These are phyloP conservation scores for Muscicapa adusta DNA, from an alignment of 2,113 vertebrate species.

Conservation along the genomic window DNA sequence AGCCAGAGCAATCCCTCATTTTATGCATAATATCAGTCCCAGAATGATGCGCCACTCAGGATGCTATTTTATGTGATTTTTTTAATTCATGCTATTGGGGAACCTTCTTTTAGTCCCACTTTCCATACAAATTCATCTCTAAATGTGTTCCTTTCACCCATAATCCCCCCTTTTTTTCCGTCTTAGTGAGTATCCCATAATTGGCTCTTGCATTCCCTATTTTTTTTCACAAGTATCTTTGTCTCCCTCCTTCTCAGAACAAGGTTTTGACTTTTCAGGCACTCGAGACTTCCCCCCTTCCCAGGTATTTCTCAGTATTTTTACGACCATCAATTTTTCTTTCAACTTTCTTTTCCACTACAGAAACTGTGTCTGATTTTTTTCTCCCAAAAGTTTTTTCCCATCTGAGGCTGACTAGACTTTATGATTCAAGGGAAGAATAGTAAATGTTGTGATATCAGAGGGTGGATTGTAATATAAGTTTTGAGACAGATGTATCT, in stretches of 20 bases:
- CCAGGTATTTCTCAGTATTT: not conserved
- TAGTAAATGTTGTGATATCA: not conserved
- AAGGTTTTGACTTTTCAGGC: not conserved
- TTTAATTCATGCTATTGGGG: not conserved
- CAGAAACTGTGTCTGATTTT: not conserved
- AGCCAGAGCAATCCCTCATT: not conserved
- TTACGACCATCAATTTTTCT: not conserved
- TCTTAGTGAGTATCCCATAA: not conserved
- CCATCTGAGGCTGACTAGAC: not conserved
- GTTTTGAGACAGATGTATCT: not conserved
- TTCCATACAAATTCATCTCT: not conserved
- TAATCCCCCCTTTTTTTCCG: not conserved
- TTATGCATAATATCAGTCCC: not conserved
- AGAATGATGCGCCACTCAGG: not conserved
- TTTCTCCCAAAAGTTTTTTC: not conserved
- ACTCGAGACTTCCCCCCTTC: rapidly evolving
- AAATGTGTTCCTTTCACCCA: not conserved
- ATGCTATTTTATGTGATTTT: not conserved
- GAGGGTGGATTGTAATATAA: not conserved
- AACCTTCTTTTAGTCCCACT: not conserved
- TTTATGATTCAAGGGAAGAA: not conserved
- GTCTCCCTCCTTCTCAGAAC: not conserved
- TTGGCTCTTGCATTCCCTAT: not conserved
- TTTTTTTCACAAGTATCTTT: not conserved
- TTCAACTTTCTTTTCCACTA: not conserved